phyloP scores from a whole-genome alignment of 2,797 vertebrate genomes.

The Takifugu ocellatus region DNA sequence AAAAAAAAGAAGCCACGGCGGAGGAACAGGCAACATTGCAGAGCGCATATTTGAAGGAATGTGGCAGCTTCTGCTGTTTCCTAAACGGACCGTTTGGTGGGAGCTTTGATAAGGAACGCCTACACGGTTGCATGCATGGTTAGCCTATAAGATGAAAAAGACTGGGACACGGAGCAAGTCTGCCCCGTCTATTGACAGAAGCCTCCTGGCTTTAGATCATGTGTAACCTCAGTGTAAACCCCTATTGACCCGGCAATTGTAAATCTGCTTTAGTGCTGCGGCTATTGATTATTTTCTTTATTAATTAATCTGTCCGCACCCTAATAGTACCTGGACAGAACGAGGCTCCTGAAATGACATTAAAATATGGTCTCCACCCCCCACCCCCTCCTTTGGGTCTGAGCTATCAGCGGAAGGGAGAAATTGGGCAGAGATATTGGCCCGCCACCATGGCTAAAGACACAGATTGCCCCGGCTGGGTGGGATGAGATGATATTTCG shows the following conservation, averaged over 20 bases:
- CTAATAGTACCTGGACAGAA: not conserved
- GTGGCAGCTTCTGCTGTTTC: slow-evolving; percentile 19
- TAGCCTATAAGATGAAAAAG: slow-evolving; percentile 7
- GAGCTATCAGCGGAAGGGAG: slow-evolving; percentile 65
- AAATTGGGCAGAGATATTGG: slow-evolving; percentile 71
- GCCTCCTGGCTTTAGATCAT: slow-evolving; percentile 35
- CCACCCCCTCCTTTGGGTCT: slow-evolving; percentile 50
- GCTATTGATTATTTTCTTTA: slow-evolving; percentile 39
- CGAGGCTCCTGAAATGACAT: not conserved
- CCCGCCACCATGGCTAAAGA: slow-evolving; percentile 71
- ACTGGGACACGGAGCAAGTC: slow-evolving; percentile 17
- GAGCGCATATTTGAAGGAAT: slow-evolving; percentile 4
- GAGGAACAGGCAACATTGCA: not conserved
- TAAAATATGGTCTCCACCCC: slow-evolving; percentile 16
- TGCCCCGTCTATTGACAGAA: slow-evolving; percentile 23
- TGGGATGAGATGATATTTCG: slow-evolving; percentile 72
- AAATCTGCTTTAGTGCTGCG: slow-evolving; percentile 25
- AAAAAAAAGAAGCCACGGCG: not conserved
- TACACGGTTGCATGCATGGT: slow-evolving; percentile 10
- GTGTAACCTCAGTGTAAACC: slow-evolving; percentile 27
- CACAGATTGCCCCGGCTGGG: slow-evolving; percentile 72
- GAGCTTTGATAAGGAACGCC: slow-evolving; percentile 26
- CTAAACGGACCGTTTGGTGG: slow-evolving; percentile 25
- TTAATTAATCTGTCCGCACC: slow-evolving; percentile 24
- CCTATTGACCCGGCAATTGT: slow-evolving; percentile 31